Evolutionary conservation across 2,888 invertebrate species (phyloP).

Genomic region (Timandra comae): DNA sequence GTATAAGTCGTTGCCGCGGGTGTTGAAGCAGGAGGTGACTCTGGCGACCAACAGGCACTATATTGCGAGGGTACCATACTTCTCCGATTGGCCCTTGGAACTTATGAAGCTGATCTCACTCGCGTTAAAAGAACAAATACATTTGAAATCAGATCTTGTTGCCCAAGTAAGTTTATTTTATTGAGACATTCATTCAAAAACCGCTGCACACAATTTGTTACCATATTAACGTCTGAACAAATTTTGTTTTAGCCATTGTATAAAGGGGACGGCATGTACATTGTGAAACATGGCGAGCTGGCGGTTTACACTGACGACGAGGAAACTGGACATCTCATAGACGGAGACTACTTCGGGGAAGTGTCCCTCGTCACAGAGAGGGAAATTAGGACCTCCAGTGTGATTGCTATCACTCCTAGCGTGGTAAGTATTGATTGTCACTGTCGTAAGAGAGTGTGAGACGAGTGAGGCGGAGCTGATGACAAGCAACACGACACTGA

Average conservation of each 20-base stretch:
- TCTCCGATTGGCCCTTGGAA: constrained; percentile 27
- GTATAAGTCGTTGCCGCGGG: constrained; percentile 19
- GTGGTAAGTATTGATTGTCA: no score
- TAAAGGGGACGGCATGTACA: constrained; percentile 30
- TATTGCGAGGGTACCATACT: constrained; percentile 27
- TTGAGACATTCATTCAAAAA: no score
- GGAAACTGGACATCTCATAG: constrained; percentile 31
- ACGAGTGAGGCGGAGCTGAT: constrained; percentile 29
- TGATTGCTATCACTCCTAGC: constrained; percentile 26
- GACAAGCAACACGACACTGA: constrained; percentile 33
- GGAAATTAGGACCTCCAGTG: constrained; percentile 23
- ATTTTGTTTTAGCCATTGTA: no score
- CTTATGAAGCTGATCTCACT: constrained; percentile 22
- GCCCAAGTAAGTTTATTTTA: constrained; percentile 31
- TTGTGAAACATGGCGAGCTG: constrained; percentile 28
- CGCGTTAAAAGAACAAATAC: constrained; percentile 26
- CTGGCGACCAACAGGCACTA: constrained; percentile 15
- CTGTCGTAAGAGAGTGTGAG: no score
- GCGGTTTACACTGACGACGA: constrained; percentile 25
- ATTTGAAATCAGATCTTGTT: constrained; percentile 23
- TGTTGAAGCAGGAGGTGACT: constrained; percentile 25
- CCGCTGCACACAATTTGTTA: no score
- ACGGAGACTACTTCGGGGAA: constrained; percentile 36
- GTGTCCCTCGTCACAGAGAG: constrained; percentile 32
- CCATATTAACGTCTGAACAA: no score